phyloP scores from a whole-genome alignment of 2,113 vertebrate species.

The Trichechus manatus region DNA sequence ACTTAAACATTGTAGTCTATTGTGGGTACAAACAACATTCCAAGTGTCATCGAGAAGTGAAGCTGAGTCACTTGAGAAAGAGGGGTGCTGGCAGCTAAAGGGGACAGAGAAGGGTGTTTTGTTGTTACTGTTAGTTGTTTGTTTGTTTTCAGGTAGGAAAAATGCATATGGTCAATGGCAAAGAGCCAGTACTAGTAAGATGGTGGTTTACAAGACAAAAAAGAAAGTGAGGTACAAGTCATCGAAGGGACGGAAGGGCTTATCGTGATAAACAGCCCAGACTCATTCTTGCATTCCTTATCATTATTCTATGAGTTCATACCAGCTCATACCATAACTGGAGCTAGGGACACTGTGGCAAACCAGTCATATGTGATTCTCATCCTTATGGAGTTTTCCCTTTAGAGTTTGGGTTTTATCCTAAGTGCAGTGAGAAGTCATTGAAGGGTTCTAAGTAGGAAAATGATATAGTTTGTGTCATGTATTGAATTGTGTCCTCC shows the following conservation, averaged over 20 bases:
- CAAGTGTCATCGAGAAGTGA: not conserved
- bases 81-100: not conserved
- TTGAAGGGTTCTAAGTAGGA: not conserved
- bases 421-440: not conserved
- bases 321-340: not conserved
- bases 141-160: slow-evolving; percentile 24
- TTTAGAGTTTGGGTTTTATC: slow-evolving; percentile 15
- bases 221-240: not conserved
- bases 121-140: not conserved
- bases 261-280: not conserved
- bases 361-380: not conserved
- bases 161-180: not conserved
- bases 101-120: not conserved
- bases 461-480: not conserved
- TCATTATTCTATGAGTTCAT: not conserved
- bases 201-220: not conserved
- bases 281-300: not conserved
- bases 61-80: not conserved
- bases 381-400: not conserved
- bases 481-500: not conserved
- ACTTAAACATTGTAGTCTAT: not conserved
- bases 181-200: not conserved
- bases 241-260: not conserved
- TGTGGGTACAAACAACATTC: not conserved
- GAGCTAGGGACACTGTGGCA: not conserved